Evolutionary conservation across 64 coral and sea anemone species (phyloP).

Genomic region (Acropora yongei): DNA sequence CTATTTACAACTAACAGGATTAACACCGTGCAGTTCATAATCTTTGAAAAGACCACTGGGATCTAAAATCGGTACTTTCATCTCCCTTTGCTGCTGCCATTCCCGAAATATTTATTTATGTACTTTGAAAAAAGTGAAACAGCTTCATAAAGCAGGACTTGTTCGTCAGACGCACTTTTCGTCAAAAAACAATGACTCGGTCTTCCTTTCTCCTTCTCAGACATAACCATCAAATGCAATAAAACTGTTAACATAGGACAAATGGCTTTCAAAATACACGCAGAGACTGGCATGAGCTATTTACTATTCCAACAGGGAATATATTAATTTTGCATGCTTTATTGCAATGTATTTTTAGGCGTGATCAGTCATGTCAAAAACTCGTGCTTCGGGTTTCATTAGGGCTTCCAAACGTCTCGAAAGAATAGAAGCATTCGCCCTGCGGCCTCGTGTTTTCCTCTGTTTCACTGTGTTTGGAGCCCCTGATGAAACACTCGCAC

Average conservation of each 20-base stretch:
- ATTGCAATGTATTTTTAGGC: not conserved
- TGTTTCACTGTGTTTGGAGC: no score
- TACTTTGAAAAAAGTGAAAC: slow-evolving; percentile 14
- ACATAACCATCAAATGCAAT: not conserved
- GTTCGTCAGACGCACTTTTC: slow-evolving; percentile 11
- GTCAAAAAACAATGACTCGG: slow-evolving; percentile 13
- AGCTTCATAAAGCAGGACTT: not conserved
- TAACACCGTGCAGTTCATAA: no score
- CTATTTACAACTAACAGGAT: no score
- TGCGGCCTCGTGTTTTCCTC: no score
- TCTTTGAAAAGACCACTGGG: no score
- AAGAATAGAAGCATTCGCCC: no score
- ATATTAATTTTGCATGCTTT: not conserved
- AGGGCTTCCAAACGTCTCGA: no score
- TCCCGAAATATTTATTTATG: slow-evolving; percentile 15
- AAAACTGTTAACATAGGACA: no score
- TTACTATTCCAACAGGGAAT: not conserved
- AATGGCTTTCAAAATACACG: no score
- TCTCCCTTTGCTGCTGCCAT: slow-evolving; percentile 37
- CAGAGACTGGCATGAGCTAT: slow-evolving; percentile 3
- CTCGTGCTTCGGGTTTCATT: not conserved
- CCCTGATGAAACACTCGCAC: no score
- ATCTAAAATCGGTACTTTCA: no score
- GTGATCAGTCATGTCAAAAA: slow-evolving; percentile 3
- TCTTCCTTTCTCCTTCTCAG: slow-evolving; percentile 6